Percentiles rank a stretch among this genome's conserved stretches.
These are phyloP conservation scores for Deilephila porcellus DNA, from an alignment of 2,888 invertebrate genomes.

Conservation along the genomic window DNA sequence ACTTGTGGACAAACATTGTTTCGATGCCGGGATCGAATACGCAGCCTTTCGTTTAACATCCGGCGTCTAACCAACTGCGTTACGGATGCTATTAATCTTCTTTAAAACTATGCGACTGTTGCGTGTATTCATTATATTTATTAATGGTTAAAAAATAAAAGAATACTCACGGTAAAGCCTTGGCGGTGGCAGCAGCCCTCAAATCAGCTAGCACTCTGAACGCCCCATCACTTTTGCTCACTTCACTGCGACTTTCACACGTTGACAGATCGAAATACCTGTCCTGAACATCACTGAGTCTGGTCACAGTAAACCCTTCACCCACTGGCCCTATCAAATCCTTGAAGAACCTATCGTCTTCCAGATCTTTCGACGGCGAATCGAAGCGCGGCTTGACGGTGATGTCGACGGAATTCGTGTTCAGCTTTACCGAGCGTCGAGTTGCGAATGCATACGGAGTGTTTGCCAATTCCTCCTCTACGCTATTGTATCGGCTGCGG, in stretches of 20 bases:
- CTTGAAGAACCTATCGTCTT: conserved; percentile 72
- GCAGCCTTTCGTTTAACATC: too few relatives aligned
- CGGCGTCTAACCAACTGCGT: too few relatives aligned
- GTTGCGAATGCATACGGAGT: conserved; percentile 82
- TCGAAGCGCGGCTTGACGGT: conserved; percentile 61
- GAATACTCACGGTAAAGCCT: conserved; percentile 32
- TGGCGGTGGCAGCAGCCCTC: conserved; percentile 24
- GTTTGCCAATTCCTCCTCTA: conserved; percentile 80
- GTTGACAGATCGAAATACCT: conserved; percentile 75
- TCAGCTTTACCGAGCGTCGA: conserved; percentile 60
- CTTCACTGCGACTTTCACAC: conserved; percentile 34
- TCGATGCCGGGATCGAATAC: too few relatives aligned
- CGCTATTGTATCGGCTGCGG: conserved; percentile 79
- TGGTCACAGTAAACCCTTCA: conserved; percentile 73
- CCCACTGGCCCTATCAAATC: conserved; percentile 67
- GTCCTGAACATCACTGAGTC: conserved; percentile 79
- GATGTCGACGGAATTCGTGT: conserved; percentile 65
- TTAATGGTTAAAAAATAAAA: neutral
- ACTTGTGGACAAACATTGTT: too few relatives aligned
- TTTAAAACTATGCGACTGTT: too few relatives aligned
- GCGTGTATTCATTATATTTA: neutral
- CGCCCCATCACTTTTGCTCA: conserved; percentile 50
- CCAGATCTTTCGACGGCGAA: conserved; percentile 70
- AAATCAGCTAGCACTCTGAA: conserved; percentile 63
- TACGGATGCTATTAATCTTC: too few relatives aligned